phyloP scores from a whole-genome alignment of 1,140 invertebrate species.

The Caligus rogercresseyi region DNA sequence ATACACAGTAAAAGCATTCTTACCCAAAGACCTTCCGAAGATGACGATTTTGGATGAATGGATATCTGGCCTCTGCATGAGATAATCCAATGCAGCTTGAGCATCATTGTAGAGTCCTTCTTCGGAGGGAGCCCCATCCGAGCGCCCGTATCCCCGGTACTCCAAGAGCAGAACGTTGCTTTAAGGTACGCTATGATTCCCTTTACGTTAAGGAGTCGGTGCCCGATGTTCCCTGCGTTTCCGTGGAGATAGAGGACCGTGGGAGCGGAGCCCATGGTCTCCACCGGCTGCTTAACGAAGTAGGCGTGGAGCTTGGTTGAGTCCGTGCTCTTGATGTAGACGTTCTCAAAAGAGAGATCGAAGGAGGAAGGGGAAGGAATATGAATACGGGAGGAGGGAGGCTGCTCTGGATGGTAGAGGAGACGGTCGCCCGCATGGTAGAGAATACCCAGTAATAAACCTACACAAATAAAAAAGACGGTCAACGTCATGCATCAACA shows the following conservation, averaged over 20 bases:
- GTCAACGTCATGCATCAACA: no score
- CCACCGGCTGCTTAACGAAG: constrained; percentile 56
- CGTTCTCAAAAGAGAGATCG: constrained; percentile 63
- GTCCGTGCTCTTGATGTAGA: constrained; percentile 56
- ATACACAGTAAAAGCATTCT: no score
- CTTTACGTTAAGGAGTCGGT: constrained; percentile 55
- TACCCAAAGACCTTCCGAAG: constrained; percentile 81
- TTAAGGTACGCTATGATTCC: constrained; percentile 58
- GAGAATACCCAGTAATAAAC: constrained; percentile 43
- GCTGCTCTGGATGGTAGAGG: constrained; percentile 71
- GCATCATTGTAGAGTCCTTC: constrained; percentile 71
- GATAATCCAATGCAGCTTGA: constrained; percentile 62
- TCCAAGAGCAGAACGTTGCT: constrained; percentile 74
- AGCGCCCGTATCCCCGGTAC: constrained; percentile 84
- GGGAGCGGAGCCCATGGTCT: constrained; percentile 42
- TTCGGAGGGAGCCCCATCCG: constrained; percentile 68
- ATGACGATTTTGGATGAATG: constrained; percentile 65
- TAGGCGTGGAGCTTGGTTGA: constrained; percentile 63
- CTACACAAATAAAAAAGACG: no score
- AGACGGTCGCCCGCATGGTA: constrained; percentile 69
- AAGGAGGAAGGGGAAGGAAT: constrained; percentile 63
- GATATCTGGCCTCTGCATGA: constrained; percentile 57
- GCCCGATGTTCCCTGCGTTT: constrained; percentile 89
- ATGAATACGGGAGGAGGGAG: constrained; percentile 63
- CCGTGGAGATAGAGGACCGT: constrained; percentile 83